These are phyloP conservation scores for Tipula unca DNA, from an alignment of 2,888 invertebrate species.

Conservation along the genomic window DNA sequence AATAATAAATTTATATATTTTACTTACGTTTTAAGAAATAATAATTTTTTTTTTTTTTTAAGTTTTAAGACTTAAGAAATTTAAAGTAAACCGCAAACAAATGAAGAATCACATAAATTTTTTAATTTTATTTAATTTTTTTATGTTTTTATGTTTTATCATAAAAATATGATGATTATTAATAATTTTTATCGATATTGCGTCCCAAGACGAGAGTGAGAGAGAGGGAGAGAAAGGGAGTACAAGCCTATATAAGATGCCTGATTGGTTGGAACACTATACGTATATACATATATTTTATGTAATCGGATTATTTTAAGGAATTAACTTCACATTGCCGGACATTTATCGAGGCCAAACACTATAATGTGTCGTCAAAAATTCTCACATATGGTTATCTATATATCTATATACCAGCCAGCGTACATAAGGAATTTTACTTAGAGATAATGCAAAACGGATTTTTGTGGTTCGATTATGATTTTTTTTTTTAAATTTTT, in stretches of 20 bases:
- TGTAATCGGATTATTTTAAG: not conserved
- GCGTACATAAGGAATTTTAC: not conserved
- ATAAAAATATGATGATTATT: not conserved
- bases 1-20: not conserved
- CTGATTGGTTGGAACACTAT: not conserved
- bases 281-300: not conserved
- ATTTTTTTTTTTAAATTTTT: not conserved
- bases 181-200: not conserved
- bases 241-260: not conserved
- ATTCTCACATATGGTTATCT: not conserved
- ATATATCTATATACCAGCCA: not conserved
- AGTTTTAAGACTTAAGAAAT: not conserved
- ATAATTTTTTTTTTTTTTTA: not conserved
- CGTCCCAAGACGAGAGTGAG: not conserved
- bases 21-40: not conserved
- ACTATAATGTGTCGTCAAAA: not conserved
- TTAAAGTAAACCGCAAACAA: not conserved
- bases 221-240: not conserved
- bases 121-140: not conserved
- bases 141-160: not conserved
- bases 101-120: slow-evolving; percentile 14
- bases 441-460: slow-evolving; percentile 4
- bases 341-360: not conserved
- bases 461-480: not conserved
- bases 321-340: not conserved